Conservation (phyloP, 2,888 invertebrate genomes). For the Xiphydria camelus region DNA sequence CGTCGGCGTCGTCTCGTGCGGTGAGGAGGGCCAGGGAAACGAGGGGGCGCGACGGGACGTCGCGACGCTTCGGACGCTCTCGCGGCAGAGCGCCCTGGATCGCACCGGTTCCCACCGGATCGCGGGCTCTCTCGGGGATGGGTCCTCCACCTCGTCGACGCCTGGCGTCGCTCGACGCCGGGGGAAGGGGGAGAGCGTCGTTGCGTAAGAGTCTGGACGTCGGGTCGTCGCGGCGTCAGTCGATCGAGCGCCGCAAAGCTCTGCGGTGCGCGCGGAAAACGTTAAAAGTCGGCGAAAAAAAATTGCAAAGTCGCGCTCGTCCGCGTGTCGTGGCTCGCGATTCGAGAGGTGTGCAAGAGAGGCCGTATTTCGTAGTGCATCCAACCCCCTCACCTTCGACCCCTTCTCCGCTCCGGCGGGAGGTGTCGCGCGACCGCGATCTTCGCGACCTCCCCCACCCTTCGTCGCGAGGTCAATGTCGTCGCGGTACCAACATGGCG, state of each 20-base stretch:
- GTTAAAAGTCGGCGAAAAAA: no score
- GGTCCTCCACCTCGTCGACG: slow-evolving; percentile 17
- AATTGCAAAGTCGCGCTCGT: no score
- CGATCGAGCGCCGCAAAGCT: slow-evolving; percentile 41
- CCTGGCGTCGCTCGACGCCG: slow-evolving; percentile 22
- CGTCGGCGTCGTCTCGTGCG: slow-evolving; percentile 18
- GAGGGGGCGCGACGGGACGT: slow-evolving; percentile 6
- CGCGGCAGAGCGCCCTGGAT: slow-evolving; percentile 13
- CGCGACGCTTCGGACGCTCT: slow-evolving; percentile 14
- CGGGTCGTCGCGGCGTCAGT: slow-evolving; percentile 47
- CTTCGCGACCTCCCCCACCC: no score
- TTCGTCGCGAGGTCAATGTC: no score
- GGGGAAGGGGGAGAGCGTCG: slow-evolving; percentile 23
- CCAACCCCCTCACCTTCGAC: no score
- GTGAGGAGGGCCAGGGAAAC: no score
- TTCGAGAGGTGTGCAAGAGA: no score
- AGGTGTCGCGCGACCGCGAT: no score
- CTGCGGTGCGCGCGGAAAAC: slow-evolving; percentile 38
- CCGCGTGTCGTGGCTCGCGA: no score
- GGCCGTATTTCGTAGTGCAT: no score
- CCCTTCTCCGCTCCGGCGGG: no score
- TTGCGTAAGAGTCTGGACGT: slow-evolving; percentile 51
- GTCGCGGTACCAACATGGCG: no score
- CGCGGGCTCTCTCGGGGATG: slow-evolving; percentile 21
- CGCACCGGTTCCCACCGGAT: slow-evolving; percentile 18